These are phyloP conservation scores for Invenusta paracnida DNA, from an alignment of 2,888 invertebrate genomes.

Conservation along the genomic window DNA sequence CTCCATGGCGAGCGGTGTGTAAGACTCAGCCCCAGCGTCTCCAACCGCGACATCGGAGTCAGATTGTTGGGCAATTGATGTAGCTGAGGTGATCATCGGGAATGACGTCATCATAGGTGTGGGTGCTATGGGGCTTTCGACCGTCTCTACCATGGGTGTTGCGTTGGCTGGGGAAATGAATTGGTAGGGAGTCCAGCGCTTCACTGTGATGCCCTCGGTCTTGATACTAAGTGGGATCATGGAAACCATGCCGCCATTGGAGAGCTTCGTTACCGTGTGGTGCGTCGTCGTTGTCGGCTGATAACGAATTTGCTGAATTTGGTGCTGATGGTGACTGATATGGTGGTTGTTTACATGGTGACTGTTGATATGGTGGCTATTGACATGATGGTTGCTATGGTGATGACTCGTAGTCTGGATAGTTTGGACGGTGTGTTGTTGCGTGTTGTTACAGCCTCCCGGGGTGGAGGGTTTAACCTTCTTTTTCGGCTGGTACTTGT, in stretches of 20 bases:
- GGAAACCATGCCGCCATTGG: not conserved
- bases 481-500: slow-evolving; percentile 43
- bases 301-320: not conserved
- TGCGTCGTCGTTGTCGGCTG: too few relatives aligned
- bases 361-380: not conserved
- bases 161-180: not conserved
- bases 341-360: not conserved
- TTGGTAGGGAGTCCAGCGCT: not conserved
- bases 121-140: not conserved
- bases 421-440: not conserved
- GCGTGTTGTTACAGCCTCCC: not conserved
- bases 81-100: too few relatives aligned
- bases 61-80: not conserved
- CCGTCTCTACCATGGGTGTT: not conserved
- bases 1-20: not conserved
- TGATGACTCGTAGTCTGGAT: not conserved
- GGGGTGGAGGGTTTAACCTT: not conserved
- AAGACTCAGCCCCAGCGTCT: not conserved
- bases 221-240: not conserved
- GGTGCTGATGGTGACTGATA: not conserved
- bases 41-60: not conserved
- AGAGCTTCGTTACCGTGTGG: not conserved
- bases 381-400: not conserved
- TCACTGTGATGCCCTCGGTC: not conserved
- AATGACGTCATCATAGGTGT: slow-evolving; percentile 17